Conservation (phyloP, 2,113 vertebrate genomes). For the Ancistrus triradiatus region DNA sequence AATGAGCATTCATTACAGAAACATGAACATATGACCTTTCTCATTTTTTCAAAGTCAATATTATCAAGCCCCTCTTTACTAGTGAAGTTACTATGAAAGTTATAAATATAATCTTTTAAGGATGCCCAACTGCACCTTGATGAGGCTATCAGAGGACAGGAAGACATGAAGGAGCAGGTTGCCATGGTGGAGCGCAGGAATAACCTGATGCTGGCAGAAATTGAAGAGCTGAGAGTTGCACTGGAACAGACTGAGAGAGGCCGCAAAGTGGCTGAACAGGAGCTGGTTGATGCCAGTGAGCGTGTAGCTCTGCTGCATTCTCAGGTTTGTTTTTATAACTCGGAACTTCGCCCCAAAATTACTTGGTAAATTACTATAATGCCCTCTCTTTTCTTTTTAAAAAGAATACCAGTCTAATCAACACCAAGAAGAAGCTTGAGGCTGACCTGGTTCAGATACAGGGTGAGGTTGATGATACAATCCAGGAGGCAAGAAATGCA, state of each 20-base stretch:
- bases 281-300: conserved; percentile 82
- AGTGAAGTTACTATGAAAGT: background rate
- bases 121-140: conserved; percentile 84
- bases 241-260: conserved; percentile 81
- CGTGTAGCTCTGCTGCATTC: conserved; percentile 84
- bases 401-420: conserved; percentile 33
- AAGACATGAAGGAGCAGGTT: conserved; percentile 73
- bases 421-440: conserved; percentile 38
- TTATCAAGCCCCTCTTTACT: too few species aligned
- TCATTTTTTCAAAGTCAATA: too few species aligned
- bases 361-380: background rate
- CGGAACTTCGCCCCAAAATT: background rate
- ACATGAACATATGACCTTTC: too few species aligned
- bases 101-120: conserved; percentile 47
- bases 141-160: conserved; percentile 73
- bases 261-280: conserved; percentile 83
- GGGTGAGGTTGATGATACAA: conserved; percentile 28
- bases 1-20: too few species aligned
- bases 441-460: conserved; percentile 31
- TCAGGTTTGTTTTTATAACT: conserved; percentile 64
- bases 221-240: conserved; percentile 56
- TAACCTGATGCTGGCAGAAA: conserved; percentile 47
- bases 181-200: conserved; percentile 74
- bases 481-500: conserved; percentile 29
- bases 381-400: background rate